Conservation (phyloP, 2,797 vertebrate species). For the Simalia tracyae region DNA sequence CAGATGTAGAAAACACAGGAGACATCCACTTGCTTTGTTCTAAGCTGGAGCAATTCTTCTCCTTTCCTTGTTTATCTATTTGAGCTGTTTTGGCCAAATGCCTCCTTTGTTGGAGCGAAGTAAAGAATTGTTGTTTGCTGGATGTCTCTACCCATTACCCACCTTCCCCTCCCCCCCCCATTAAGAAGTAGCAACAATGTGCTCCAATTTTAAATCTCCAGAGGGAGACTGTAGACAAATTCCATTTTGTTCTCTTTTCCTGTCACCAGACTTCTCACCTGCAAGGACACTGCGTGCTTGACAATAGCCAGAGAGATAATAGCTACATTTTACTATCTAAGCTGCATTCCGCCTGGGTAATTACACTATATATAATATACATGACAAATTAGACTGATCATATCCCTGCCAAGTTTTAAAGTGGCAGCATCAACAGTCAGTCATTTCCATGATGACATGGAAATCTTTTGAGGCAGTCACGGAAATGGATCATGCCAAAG, state of each 20-base stretch:
- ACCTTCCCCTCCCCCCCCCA: not conserved
- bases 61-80: not conserved
- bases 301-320: not conserved
- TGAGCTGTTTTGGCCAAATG: not conserved
- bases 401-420: not conserved
- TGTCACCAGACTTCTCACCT: not conserved
- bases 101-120: not conserved
- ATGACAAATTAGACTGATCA: not conserved
- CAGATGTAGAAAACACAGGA: not conserved
- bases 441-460: not conserved
- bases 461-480: not conserved
- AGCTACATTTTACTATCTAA: not conserved
- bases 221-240: not conserved
- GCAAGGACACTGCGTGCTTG: not conserved
- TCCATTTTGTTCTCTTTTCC: not conserved
- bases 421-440: not conserved
- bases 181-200: not conserved
- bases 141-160: not conserved
- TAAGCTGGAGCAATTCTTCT: not conserved
- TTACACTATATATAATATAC: not conserved
- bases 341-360: not conserved
- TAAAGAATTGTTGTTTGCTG: not conserved
- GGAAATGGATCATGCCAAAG: not conserved
- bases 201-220: not conserved
- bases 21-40: not conserved